A percentile compares a stretch with the other conserved stretches of the same genome.
Evolutionary conservation across 2,888 invertebrate species (phyloP).

Genomic region (Ochlodes sylvanus): DNA sequence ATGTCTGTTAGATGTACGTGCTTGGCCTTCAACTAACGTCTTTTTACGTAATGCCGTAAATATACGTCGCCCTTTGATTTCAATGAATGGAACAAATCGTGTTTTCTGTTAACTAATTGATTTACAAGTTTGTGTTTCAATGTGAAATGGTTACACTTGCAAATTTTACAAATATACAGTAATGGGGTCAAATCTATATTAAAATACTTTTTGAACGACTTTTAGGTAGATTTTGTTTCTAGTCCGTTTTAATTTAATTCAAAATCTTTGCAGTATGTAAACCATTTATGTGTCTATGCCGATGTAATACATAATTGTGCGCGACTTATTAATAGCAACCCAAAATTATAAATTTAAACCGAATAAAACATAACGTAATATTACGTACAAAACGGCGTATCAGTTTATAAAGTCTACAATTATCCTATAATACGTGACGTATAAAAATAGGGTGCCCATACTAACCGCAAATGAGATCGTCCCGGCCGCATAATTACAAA

Average conservation of each 20-base stretch:
- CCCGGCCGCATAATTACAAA: conserved; percentile 55
- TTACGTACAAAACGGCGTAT: conserved; percentile 13
- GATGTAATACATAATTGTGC: no score
- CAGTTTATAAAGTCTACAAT: conserved; percentile 23
- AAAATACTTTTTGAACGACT: no score
- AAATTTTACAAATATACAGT: no score
- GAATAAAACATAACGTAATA: conserved; percentile 4
- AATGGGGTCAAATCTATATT: no score
- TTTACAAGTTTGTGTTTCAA: no score
- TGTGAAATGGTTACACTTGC: no score
- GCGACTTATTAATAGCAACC: background rate
- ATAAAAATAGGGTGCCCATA: conserved; percentile 35
- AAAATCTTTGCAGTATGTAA: no score
- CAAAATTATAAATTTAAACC: background rate
- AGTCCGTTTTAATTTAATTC: no score
- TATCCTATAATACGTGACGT: conserved; percentile 30
- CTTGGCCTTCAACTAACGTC: conserved; percentile 25
- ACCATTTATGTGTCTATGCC: no score
- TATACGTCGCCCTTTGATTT: background rate
- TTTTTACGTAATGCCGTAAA: background rate
- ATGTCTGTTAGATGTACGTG: conserved; percentile 20
- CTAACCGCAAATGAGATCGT: conserved; percentile 40
- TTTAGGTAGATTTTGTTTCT: no score
- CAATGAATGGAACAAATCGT: no score
- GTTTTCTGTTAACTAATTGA: no score